Evolutionary conservation across 2,113 vertebrate species (phyloP), one percentile per base, ranked within the genome.

Genomic region (Chaetodon trifascialis): DNA sequence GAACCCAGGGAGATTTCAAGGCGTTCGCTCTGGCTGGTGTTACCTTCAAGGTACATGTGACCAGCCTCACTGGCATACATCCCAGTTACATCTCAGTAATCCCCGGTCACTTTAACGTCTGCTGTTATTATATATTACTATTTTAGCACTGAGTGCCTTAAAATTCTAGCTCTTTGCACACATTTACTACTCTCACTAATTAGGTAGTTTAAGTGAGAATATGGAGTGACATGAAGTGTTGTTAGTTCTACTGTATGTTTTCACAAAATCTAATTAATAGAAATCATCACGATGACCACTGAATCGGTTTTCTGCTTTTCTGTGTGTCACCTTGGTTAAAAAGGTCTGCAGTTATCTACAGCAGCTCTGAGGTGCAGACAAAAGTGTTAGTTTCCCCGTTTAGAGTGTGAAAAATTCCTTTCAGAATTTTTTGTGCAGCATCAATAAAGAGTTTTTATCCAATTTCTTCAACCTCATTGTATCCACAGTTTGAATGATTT

Each of bases 21-120:
- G 98, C 98, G 0, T 99, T 98, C 59, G 98, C 98, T 84, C 93
- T 99, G 88, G 98, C 98, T 11, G 98, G 97, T 0, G 96, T 99
- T 65, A 98, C 97, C 6, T 99, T 99, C 79, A 97, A 97, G 97
- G 98, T 99, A 97, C 52, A n/a, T 5, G 38, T 25, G 19, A 55
- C 12, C 59, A 9, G 17, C 5, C 63, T 30, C 17, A 58, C 17
- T 4, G 11, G 46, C 36, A 11, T 38, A 10, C 23, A 2, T 59
- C 19, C 17, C 19, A 7, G 10, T 78, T 17, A 36, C 49, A 47
- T 62, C 15, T 15, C 34, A 36, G 23, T 69, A 49, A 78, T 70
- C 56, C 25, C 9, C 46, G 55, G 55, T n/a, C 21, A 0, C 51
- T 58, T 71, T 54, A 7, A 52, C 25, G 51, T 59, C 52, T 38